phyloP scores from a whole-genome alignment of 2,888 invertebrate species.

The Drosophila affinis region DNA sequence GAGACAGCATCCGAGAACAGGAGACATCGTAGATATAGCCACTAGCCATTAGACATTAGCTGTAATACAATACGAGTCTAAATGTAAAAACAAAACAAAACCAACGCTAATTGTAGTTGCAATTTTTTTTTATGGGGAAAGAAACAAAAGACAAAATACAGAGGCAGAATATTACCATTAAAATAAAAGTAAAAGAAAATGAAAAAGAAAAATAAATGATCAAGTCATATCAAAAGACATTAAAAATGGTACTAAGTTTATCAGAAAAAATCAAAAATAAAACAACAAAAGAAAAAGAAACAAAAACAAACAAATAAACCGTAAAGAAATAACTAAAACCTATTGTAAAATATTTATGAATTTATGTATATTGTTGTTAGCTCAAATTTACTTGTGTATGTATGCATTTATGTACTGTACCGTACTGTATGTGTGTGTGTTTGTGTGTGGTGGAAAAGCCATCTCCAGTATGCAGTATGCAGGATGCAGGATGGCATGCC shows the following conservation, averaged over 20 bases:
- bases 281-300: slow-evolving; percentile 27
- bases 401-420: slow-evolving; percentile 5
- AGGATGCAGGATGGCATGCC: slow-evolving; percentile 6
- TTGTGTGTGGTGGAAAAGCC: slow-evolving; percentile 22
- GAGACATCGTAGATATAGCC: not conserved
- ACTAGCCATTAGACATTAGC: slow-evolving; percentile 7
- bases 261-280: slow-evolving; percentile 25
- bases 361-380: slow-evolving; percentile 62
- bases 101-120: slow-evolving; percentile 18
- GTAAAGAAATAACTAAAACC: slow-evolving; percentile 33
- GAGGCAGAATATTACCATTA: slow-evolving; percentile 1
- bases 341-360: slow-evolving; percentile 74
- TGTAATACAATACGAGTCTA: slow-evolving; percentile 26
- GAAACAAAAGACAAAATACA: slow-evolving; percentile 10
- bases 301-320: slow-evolving; percentile 34
- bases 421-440: slow-evolving; percentile 19
- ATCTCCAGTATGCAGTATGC: slow-evolving; percentile 8
- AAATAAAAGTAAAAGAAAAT: slow-evolving; percentile 2
- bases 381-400: slow-evolving; percentile 28
- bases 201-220: slow-evolving; percentile 53
- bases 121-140: not conserved
- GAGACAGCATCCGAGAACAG: slow-evolving; percentile 11
- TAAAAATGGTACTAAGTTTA: slow-evolving; percentile 75
- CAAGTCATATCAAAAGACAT: slow-evolving; percentile 79
- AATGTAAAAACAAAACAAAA: not conserved